A percentile compares a stretch with the other conserved stretches of the same genome.
Evolutionary conservation across 23 tunicate genomes (phyloP).

Genomic region (Trididemnum nubilum): DNA sequence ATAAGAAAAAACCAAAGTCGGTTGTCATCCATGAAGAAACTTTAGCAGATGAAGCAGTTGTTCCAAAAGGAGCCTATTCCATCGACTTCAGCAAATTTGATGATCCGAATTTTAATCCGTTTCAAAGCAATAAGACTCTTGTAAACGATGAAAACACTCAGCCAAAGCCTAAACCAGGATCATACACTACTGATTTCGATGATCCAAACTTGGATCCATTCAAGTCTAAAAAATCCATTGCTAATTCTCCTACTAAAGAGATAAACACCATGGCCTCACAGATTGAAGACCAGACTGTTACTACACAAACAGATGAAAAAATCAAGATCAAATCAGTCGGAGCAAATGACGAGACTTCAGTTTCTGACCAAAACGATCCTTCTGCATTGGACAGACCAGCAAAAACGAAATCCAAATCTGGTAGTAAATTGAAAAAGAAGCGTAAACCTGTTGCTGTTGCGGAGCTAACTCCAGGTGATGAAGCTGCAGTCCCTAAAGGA

Average conservation of each 20-base stretch:
- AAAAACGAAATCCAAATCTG: background rate
- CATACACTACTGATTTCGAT: conserved; percentile 56
- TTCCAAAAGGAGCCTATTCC: conserved; percentile 48
- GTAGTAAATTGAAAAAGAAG: background rate
- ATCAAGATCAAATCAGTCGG: too few species aligned
- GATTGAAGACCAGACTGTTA: too few species aligned
- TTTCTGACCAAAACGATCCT: too few species aligned
- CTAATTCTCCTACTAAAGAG: conserved; percentile 23
- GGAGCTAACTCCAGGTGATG: background rate
- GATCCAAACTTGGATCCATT: conserved; percentile 57
- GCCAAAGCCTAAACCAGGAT: conserved; percentile 21
- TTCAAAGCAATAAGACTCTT: conserved; percentile 38
- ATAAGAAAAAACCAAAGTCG: background rate
- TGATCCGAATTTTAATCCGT: conserved; percentile 57
- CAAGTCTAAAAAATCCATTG: conserved; percentile 31
- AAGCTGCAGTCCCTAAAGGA: conserved; percentile 39
- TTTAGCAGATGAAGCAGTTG: conserved; percentile 6
- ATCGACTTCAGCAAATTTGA: conserved; percentile 57
- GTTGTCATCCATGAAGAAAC: background rate
- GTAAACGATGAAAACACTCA: background rate
- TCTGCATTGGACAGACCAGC: too few species aligned
- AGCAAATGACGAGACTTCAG: too few species aligned
- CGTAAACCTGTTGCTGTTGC: background rate
- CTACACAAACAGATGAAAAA: too few species aligned
- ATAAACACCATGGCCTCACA: background rate